Conservation (phyloP, 2,113 vertebrate species). For the Catharus minimus region DNA sequence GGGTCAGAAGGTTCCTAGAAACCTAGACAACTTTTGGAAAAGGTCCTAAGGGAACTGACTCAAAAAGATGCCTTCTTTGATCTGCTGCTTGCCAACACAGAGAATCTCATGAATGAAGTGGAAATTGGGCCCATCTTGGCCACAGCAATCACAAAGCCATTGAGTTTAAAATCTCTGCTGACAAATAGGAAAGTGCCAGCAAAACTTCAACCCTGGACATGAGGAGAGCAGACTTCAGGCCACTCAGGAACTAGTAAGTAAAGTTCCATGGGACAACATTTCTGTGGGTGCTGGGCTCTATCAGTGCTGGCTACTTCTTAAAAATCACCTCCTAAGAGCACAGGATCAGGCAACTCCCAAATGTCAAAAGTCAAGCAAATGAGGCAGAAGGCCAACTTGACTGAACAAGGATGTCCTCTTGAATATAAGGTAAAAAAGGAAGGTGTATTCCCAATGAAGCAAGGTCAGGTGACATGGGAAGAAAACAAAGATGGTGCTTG, state of each 20-base stretch:
- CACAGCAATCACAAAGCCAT: neutral
- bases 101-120: neutral
- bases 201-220: neutral
- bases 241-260: neutral
- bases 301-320: neutral
- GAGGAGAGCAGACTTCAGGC: neutral
- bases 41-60: fast-evolving
- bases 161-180: neutral
- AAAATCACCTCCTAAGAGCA: neutral
- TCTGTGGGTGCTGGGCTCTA: neutral
- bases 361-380: neutral
- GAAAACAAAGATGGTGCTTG: neutral
- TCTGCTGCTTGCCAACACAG: neutral
- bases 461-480: neutral
- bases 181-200: neutral
- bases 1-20: neutral
- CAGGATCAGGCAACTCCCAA: neutral
- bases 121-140: neutral
- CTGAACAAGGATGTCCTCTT: neutral
- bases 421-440: neutral
- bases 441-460: neutral
- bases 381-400: neutral
- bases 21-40: neutral
- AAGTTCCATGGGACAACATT: neutral
- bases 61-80: neutral